A percentile compares a stretch with the other conserved stretches of the same genome.
Conservation (phyloP, 2,113 vertebrate species). For the Proterorhinus semilunaris region DNA sequence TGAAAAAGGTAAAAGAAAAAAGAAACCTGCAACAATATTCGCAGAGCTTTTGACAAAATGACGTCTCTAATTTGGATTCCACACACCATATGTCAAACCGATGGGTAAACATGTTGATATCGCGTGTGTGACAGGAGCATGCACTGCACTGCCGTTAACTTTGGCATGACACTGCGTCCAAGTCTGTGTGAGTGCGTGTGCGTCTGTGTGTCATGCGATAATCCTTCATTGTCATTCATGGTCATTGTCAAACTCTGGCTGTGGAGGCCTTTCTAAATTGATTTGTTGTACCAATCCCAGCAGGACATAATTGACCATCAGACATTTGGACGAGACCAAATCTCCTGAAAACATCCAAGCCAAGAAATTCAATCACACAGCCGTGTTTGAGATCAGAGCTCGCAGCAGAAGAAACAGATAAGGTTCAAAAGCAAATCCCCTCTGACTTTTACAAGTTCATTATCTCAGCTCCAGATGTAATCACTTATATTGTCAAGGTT, state of each 20-base stretch:
- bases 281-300: slow-evolving; percentile 30
- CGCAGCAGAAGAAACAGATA: not conserved
- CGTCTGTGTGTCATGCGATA: not conserved
- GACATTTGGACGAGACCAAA: not conserved
- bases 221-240: slow-evolving; percentile 35
- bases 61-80: too few species aligned
- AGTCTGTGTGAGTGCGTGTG: not conserved
- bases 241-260: slow-evolving; percentile 15
- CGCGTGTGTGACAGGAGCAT: not conserved
- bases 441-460: not conserved
- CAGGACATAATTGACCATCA: slow-evolving; percentile 38
- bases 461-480: not conserved
- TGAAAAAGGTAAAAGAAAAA: not conserved
- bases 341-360: slow-evolving; percentile 11
- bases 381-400: not conserved
- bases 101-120: not conserved
- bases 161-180: slow-evolving; percentile 3
- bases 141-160: not conserved
- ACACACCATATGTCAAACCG: not conserved
- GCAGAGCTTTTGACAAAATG: too few species aligned
- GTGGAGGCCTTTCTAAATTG: slow-evolving; percentile 26
- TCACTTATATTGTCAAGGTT: not conserved
- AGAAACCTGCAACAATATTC: too few species aligned
- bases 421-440: not conserved
- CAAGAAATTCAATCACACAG: slow-evolving; percentile 2